Evolutionary conservation across 2,797 vertebrate genomes (phyloP).

Genomic region (Phrynocephalus forsythii): DNA sequence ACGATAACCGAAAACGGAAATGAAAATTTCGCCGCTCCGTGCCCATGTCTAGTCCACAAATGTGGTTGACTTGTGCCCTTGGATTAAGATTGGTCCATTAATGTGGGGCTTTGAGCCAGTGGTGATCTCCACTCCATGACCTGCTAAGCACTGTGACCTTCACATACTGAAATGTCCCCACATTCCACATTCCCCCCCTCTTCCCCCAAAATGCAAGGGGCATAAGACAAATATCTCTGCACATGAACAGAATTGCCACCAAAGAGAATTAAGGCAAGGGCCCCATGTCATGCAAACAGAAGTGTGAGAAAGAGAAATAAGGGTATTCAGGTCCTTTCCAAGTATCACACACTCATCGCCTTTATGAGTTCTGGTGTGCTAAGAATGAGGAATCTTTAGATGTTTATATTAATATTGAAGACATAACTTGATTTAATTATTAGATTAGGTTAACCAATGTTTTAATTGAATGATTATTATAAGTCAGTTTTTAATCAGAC

Average conservation of each 20-base stretch:
- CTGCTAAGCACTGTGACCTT: too few species aligned
- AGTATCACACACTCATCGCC: not conserved
- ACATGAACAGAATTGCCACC: too few species aligned
- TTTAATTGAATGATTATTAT: not conserved
- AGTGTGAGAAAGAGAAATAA: not conserved
- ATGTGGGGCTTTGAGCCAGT: too few species aligned
- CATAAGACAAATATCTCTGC: too few species aligned
- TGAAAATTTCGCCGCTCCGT: too few species aligned
- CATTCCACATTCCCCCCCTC: too few species aligned
- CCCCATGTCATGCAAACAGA: too few species aligned
- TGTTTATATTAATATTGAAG: not conserved
- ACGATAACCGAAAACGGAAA: too few species aligned
- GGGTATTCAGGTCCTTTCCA: not conserved
- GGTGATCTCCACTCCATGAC: too few species aligned
- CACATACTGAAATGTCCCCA: too few species aligned
- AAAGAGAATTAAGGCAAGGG: too few species aligned
- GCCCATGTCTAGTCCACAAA: not conserved
- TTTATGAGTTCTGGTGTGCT: not conserved
- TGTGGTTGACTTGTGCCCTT: not conserved
- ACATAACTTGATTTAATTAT: not conserved
- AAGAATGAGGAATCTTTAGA: not conserved
- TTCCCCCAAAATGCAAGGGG: too few species aligned
- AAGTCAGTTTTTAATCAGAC: constrained; percentile 7
- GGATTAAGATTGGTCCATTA: not conserved
- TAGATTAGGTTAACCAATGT: constrained; percentile 10